These are phyloP conservation scores for Pseudanteris insignis DNA, from an alignment of 2,888 invertebrate species.

Conservation along the genomic window DNA sequence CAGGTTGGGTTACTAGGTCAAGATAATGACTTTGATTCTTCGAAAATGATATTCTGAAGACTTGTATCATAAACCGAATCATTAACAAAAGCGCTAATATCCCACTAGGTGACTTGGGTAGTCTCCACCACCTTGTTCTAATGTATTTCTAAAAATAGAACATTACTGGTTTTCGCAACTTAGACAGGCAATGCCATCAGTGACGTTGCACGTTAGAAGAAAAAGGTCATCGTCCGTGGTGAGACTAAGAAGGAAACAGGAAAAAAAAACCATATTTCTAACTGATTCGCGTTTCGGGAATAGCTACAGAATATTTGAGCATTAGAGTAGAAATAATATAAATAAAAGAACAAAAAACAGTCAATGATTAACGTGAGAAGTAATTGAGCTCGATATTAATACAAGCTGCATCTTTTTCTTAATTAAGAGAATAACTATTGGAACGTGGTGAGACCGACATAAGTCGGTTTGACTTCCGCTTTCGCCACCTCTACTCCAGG, in stretches of 20 bases:
- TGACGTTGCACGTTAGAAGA: conserved; percentile 44
- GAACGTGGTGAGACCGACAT: conserved; percentile 34
- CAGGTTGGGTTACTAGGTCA: conserved; percentile 31
- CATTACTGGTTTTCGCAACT: conserved; percentile 46
- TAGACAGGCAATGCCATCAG: conserved; percentile 37
- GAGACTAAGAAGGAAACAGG: conserved; percentile 44
- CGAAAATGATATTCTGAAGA: conserved; percentile 12
- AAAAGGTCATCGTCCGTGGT: conserved; percentile 45
- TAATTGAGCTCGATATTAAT: conserved; percentile 49
- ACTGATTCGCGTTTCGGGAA: conserved; percentile 20
- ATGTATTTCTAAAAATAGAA: conserved; percentile 45
- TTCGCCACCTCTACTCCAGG: conserved; percentile 15
- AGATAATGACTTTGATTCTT: conserved; percentile 12
- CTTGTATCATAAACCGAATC: conserved; percentile 11
- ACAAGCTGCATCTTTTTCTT: conserved; percentile 52
- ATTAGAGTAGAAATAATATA: too few relatives aligned
- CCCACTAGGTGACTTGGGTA: too few relatives aligned
- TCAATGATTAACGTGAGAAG: conserved; percentile 5
- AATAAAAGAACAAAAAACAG: too few relatives aligned
- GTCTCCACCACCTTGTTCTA: conserved; percentile 31
- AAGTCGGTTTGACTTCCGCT: conserved; percentile 33
- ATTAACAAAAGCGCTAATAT: conserved; percentile 11
- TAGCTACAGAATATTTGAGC: too few relatives aligned
- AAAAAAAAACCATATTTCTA: conserved; percentile 17
- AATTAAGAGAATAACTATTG: conserved; percentile 53